Percentiles rank a stretch among this genome's conserved stretches.
phyloP scores from a whole-genome alignment of 2,797 vertebrate genomes.

The Cygnus olor region DNA sequence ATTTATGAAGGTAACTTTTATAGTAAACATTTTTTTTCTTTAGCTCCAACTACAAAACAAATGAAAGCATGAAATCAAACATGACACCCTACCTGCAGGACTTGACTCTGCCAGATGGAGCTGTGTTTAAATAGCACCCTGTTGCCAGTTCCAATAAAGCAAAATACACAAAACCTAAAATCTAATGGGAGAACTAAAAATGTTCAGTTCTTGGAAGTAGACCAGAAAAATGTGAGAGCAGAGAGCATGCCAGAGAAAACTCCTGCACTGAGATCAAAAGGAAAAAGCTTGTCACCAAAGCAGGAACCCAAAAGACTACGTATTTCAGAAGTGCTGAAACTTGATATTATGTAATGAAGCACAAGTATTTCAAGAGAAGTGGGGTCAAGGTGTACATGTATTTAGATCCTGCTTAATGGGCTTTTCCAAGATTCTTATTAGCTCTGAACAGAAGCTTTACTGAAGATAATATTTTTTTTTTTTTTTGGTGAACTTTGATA shows the following conservation, averaged over 20 bases:
- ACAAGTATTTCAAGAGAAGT: background rate
- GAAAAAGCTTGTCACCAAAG: conserved; percentile 1
- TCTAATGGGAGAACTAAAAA: conserved; percentile 58
- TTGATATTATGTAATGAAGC: background rate
- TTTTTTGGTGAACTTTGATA: background rate
- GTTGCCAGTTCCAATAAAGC: conserved; percentile 76
- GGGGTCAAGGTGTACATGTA: background rate
- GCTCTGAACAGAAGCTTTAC: background rate
- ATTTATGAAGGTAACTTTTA: conserved; percentile 53
- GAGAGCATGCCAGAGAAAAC: background rate
- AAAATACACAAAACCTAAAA: conserved; percentile 64
- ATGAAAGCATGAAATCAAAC: conserved; percentile 77
- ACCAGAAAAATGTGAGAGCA: conserved; percentile 27
- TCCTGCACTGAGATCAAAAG: background rate
- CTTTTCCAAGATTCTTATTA: background rate
- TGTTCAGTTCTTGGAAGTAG: conserved; percentile 43
- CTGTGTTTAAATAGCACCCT: conserved; percentile 58
- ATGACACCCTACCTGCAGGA: conserved; percentile 73
- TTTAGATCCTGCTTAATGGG: background rate
- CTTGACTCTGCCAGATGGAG: conserved; percentile 77
- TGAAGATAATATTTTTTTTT: background rate
- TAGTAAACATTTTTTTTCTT: conserved; percentile 17
- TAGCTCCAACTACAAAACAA: conserved; percentile 68
- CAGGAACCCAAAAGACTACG: background rate
- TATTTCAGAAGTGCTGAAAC: conserved; percentile 13